Conservation (phyloP, 2,113 vertebrate genomes). For the Coptodon rendalli region DNA sequence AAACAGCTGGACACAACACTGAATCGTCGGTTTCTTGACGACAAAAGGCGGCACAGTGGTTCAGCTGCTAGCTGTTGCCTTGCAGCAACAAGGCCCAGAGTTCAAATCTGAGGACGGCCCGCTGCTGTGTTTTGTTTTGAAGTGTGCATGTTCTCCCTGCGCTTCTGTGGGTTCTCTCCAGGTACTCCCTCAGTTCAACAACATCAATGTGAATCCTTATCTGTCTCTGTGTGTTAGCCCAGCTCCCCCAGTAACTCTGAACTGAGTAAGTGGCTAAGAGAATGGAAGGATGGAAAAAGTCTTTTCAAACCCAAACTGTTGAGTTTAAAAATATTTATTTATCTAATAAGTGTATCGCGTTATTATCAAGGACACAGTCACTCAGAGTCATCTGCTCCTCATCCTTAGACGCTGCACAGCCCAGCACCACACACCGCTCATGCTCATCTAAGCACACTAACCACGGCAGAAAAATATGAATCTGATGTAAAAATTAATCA, state of each 20-base stretch:
- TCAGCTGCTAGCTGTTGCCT: background rate
- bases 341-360: background rate
- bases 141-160: background rate
- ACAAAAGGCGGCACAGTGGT: background rate
- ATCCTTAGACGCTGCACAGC: background rate
- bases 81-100: background rate
- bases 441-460: background rate
- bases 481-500: background rate
- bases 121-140: background rate
- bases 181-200: background rate
- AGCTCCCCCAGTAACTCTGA: background rate
- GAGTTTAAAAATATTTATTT: background rate
- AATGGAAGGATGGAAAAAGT: background rate
- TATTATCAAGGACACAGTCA: background rate
- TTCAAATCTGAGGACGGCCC: background rate
- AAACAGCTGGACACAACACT: background rate
- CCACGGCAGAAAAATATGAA: background rate
- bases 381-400: background rate
- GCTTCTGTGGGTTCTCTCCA: background rate
- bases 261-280: too few relatives aligned
- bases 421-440: background rate
- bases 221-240: background rate
- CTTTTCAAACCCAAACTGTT: background rate
- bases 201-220: background rate
- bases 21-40: background rate